Conservation (phyloP, 1,140 invertebrate genomes). For the Zaprionus vittiger region DNA sequence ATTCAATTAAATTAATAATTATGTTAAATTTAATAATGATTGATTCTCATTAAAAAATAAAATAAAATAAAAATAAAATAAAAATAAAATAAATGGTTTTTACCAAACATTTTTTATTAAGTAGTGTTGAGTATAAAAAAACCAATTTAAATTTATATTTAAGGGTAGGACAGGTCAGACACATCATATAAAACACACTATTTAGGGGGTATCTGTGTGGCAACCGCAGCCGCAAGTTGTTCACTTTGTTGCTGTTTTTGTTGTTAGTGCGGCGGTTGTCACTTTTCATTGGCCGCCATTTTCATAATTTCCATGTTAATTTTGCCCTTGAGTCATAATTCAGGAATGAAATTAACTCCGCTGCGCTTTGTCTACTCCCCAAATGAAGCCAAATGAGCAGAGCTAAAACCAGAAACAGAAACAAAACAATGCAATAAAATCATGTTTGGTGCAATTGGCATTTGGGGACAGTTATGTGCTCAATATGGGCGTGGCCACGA, state of each 20-base stretch:
- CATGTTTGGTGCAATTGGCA: constrained; percentile 72
- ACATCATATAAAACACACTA: too few species aligned
- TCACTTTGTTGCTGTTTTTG: constrained; percentile 4
- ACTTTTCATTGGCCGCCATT: constrained; percentile 64
- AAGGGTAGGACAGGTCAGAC: too few species aligned
- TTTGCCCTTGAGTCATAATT: constrained; percentile 81
- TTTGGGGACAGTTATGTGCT: constrained; percentile 33
- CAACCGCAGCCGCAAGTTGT: background rate
- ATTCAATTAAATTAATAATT: too few species aligned
- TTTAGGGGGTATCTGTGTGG: constrained; percentile 3
- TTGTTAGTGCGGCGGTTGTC: constrained; percentile 60
- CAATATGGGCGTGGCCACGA: constrained; percentile 43
- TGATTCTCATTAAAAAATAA: too few species aligned
- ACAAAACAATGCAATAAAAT: constrained; percentile 31
- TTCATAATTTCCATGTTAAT: constrained; percentile 82
- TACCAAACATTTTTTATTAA: too few species aligned
- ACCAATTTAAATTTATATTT: too few species aligned
- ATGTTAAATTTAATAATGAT: too few species aligned
- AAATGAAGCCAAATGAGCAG: constrained; percentile 12
- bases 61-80: too few species aligned
- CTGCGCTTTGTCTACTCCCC: constrained; percentile 45
- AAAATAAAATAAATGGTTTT: too few species aligned
- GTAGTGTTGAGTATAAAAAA: too few species aligned
- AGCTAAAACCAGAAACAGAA: constrained; percentile 10
- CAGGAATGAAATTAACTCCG: constrained; percentile 74